Conservation (phyloP, 2,797 vertebrate genomes). For the Danio kyathit region DNA sequence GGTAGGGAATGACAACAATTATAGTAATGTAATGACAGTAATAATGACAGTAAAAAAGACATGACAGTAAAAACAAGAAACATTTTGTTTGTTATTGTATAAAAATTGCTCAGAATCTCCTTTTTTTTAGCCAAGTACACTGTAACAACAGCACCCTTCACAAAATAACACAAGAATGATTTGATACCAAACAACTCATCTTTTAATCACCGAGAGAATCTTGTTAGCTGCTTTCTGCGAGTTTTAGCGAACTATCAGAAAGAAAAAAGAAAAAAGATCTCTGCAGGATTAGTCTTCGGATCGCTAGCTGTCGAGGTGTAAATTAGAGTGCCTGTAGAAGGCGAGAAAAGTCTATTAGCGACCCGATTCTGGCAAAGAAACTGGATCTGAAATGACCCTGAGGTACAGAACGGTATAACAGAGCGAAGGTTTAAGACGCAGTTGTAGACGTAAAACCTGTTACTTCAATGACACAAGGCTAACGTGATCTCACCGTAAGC, state of each 20-base stretch:
- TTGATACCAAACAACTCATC: neutral
- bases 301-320: slow-evolving; percentile 73
- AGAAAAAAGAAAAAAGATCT: slow-evolving; percentile 38
- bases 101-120: no score
- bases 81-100: no score
- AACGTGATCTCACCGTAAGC: slow-evolving; percentile 21
- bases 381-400: slow-evolving; percentile 39
- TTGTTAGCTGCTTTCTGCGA: slow-evolving; percentile 11
- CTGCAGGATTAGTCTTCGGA: slow-evolving; percentile 67
- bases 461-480: slow-evolving; percentile 49
- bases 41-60: no score
- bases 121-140: no score
- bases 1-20: no score
- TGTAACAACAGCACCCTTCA: no score
- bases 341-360: slow-evolving; percentile 31
- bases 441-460: slow-evolving; percentile 37
- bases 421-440: slow-evolving; percentile 35
- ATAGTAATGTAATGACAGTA: no score
- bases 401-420: slow-evolving; percentile 29
- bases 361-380: neutral
- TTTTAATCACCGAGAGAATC: slow-evolving; percentile 10
- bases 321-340: slow-evolving; percentile 27
- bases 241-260: slow-evolving; percentile 19
- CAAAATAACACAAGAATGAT: no score
- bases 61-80: no score